These are phyloP conservation scores for Rana temporaria DNA, from an alignment of 2,113 vertebrate species.

Conservation along the genomic window DNA sequence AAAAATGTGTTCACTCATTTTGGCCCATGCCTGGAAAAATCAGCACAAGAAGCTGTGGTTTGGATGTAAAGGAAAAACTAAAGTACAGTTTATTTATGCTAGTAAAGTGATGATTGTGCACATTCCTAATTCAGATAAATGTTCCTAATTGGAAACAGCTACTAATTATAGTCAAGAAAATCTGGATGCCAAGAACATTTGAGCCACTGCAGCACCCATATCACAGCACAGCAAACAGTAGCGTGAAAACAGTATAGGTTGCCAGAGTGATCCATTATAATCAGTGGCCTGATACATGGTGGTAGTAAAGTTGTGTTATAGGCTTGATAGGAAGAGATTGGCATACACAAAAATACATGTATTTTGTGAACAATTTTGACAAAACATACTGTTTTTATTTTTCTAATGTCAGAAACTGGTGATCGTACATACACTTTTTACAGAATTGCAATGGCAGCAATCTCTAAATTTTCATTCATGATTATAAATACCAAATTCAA, in stretches of 20 bases:
- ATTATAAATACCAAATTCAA: no score
- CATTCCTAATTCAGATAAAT: background rate
- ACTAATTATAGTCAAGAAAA: conserved; percentile 2
- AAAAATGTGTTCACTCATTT: no score
- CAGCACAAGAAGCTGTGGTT: no score
- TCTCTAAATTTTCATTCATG: no score
- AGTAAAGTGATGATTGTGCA: background rate
- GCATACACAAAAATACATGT: background rate
- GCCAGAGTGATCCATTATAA: background rate
- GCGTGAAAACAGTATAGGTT: background rate
- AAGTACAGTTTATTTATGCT: background rate
- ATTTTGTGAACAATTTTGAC: background rate
- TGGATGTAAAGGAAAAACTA: background rate
- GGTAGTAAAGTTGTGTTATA: background rate
- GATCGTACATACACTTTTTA: no score
- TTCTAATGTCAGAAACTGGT: no score
- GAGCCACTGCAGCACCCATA: background rate
- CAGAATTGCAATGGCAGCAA: no score
- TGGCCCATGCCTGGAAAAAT: no score
- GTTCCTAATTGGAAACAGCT: background rate
- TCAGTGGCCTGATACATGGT: background rate
- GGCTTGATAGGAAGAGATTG: background rate
- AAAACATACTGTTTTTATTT: background rate
- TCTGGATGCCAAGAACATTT: background rate
- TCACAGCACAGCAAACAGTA: background rate